phyloP scores from a whole-genome alignment of 2,888 invertebrate genomes.

The Leptinotarsa haldemani region DNA sequence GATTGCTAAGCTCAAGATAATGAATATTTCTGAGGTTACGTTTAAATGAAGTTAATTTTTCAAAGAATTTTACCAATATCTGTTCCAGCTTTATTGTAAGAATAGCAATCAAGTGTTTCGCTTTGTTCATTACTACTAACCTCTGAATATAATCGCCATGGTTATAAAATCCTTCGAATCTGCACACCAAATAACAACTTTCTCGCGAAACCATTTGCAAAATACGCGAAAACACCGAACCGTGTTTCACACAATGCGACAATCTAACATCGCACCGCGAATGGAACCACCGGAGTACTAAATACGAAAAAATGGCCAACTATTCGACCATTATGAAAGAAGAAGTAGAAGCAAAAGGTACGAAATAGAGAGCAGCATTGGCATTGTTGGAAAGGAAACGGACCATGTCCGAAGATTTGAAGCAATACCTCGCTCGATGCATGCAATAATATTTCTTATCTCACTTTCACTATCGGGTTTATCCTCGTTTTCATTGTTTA shows the following conservation, averaged over 20 bases:
- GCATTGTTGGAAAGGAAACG: slow-evolving; percentile 64
- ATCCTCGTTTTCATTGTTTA: slow-evolving; percentile 54
- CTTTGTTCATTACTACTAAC: not conserved
- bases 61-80: too few species aligned
- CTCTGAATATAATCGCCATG: slow-evolving; percentile 26
- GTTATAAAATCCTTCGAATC: not conserved
- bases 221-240: not conserved
- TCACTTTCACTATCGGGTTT: slow-evolving; percentile 66
- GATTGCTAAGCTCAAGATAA: too few species aligned
- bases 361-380: slow-evolving; percentile 58
- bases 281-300: slow-evolving; percentile 11
- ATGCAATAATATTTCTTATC: slow-evolving; percentile 62
- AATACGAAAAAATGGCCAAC: slow-evolving; percentile 21
- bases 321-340: slow-evolving; percentile 19
- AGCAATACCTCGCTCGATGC: slow-evolving; percentile 56
- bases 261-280: not conserved
- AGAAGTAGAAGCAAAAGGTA: slow-evolving; percentile 45
- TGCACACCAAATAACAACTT: slow-evolving; percentile 1
- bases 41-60: too few species aligned
- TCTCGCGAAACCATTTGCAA: slow-evolving; percentile 18
- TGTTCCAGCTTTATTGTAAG: too few species aligned
- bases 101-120: too few species aligned
- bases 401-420: slow-evolving; percentile 62
- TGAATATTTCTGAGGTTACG: too few species aligned
- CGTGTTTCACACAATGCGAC: slow-evolving; percentile 3